phyloP scores from a whole-genome alignment of 2,113 vertebrate genomes.

The Muntiacus reevesi region DNA sequence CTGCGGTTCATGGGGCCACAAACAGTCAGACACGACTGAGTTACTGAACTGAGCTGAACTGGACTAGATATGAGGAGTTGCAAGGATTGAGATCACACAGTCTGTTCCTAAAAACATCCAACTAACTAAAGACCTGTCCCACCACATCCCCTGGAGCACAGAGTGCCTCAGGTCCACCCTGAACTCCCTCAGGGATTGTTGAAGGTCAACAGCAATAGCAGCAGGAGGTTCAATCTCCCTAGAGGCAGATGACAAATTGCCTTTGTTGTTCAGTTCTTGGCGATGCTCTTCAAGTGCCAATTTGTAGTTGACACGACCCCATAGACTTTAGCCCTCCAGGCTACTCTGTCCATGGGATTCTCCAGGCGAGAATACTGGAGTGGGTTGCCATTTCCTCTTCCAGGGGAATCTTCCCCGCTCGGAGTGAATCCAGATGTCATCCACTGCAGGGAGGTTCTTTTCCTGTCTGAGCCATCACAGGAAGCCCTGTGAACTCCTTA shows the following conservation, averaged over 20 bases:
- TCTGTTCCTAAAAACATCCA: background rate
- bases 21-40: background rate
- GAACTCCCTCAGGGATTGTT: background rate
- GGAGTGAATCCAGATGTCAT: background rate
- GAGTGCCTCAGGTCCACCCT: background rate
- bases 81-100: background rate
- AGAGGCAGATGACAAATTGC: background rate
- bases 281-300: background rate
- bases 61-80: background rate
- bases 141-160: background rate
- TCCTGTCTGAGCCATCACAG: background rate
- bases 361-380: background rate
- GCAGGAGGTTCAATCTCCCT: accelerated
- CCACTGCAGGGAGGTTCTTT: background rate
- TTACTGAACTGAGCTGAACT: background rate
- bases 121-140: background rate
- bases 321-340: background rate
- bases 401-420: background rate
- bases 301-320: background rate
- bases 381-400: background rate
- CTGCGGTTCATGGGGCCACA: background rate
- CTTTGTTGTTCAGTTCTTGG: background rate
- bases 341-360: background rate
- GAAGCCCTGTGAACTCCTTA: background rate
- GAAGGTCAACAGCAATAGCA: background rate